A percentile compares a stretch with the other conserved stretches of the same genome.
Evolutionary conservation across 2,113 vertebrate genomes (phyloP).

Genomic region (Podocnemis expansa): DNA sequence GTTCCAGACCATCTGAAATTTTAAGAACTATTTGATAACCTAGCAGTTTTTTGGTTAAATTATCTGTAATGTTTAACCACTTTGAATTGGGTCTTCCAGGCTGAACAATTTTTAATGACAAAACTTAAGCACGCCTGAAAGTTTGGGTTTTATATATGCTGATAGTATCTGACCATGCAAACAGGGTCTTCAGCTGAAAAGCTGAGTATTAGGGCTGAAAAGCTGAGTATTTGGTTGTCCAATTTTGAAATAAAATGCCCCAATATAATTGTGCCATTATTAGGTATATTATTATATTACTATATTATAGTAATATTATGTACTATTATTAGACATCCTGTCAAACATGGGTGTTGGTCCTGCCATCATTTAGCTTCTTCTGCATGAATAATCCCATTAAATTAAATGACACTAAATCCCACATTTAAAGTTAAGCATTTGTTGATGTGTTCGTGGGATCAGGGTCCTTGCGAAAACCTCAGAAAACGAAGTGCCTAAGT

Average conservation of each 20-base stretch:
- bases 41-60: background rate
- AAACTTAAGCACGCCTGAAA: background rate
- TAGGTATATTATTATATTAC: no score
- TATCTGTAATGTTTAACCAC: background rate
- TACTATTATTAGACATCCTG: background rate
- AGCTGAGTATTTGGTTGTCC: background rate
- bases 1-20: background rate
- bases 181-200: background rate
- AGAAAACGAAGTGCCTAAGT: background rate
- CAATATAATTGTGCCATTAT: background rate
- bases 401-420: background rate
- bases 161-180: background rate
- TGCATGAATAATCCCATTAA: background rate
- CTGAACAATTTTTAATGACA: background rate
- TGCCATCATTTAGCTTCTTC: background rate
- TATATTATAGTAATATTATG: no score
- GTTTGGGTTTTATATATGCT: background rate
- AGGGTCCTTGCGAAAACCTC: background rate
- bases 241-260: background rate
- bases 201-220: fast-evolving
- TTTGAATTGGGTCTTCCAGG: background rate
- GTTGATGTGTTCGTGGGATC: background rate
- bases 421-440: fast-evolving
- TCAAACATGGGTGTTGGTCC: background rate
- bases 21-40: background rate